These are phyloP conservation scores for Coryphaenoides rupestris DNA, from an alignment of 2,113 vertebrate genomes.

Conservation along the genomic window DNA sequence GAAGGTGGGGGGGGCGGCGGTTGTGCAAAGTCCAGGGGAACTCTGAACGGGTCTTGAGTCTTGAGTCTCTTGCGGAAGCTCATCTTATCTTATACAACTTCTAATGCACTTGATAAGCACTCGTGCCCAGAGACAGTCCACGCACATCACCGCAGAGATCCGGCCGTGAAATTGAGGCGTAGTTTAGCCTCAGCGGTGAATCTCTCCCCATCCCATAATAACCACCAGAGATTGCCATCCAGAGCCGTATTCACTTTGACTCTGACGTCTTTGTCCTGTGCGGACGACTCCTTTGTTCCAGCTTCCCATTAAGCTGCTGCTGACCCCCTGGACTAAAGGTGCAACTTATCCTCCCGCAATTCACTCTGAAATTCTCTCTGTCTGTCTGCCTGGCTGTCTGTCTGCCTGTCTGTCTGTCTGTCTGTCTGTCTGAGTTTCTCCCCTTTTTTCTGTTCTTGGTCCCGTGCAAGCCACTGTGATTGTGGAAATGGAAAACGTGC, in stretches of 20 bases:
- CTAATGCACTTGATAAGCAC: too few species aligned
- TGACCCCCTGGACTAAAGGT: constrained; percentile 8
- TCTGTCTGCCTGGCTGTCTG: not conserved
- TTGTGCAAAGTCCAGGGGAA: too few species aligned
- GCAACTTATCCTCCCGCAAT: not conserved
- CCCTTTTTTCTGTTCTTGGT: constrained; percentile 13
- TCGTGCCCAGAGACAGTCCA: too few species aligned
- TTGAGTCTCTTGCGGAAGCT: too few species aligned
- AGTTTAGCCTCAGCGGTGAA: not conserved
- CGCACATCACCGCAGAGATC: too few species aligned
- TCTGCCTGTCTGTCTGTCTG: not conserved
- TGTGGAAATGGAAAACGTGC: not conserved
- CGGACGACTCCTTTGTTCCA: constrained; percentile 1
- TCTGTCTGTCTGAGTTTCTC: constrained; percentile 1
- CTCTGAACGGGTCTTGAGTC: too few species aligned
- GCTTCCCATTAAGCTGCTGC: constrained; percentile 13
- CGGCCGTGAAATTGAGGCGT: too few species aligned
- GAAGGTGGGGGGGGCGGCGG: too few species aligned
- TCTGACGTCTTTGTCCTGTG: too few species aligned
- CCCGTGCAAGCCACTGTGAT: constrained; percentile 6
- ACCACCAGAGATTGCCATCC: constrained; percentile 34
- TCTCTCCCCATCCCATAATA: constrained; percentile 6
- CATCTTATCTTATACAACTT: too few species aligned
- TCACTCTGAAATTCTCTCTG: constrained; percentile 16
- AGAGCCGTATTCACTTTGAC: not conserved